phyloP scores from a whole-genome alignment of 2,797 vertebrate genomes.

The Centropyge bicolor region DNA sequence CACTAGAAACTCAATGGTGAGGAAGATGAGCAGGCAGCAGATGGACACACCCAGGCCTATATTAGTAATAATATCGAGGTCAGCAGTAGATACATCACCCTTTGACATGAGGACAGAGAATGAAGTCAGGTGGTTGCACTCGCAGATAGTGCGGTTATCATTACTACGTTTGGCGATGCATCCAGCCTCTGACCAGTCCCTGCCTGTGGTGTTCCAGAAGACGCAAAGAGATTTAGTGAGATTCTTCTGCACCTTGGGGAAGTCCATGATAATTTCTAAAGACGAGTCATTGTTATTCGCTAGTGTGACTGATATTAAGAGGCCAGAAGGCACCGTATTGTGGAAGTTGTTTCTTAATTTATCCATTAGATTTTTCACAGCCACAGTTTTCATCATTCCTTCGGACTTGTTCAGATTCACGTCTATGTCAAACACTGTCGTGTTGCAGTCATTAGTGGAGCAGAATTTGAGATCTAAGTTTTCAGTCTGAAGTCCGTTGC shows the following conservation, averaged over 20 bases:
- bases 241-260: slow-evolving; percentile 22
- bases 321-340: rapidly evolving
- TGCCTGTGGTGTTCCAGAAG: slow-evolving; percentile 72
- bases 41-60: slow-evolving; percentile 83
- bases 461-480: slow-evolving; percentile 82
- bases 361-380: slow-evolving; percentile 73
- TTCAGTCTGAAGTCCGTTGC: neutral
- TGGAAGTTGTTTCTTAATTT: slow-evolving; percentile 60
- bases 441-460: slow-evolving; percentile 41
- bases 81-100: neutral
- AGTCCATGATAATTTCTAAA: slow-evolving; percentile 71
- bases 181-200: slow-evolving; percentile 75
- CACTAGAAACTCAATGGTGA: slow-evolving; percentile 83
- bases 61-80: slow-evolving; percentile 75
- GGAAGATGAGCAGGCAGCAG: slow-evolving; percentile 80
- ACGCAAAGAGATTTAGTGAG: slow-evolving; percentile 64
- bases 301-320: slow-evolving; percentile 78
- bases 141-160: slow-evolving; percentile 63
- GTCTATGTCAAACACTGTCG: slow-evolving; percentile 52
- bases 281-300: neutral
- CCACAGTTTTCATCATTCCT: slow-evolving; percentile 75
- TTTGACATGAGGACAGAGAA: slow-evolving; percentile 86
- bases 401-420: slow-evolving; percentile 59
- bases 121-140: slow-evolving; percentile 85
- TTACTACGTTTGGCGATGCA: slow-evolving; percentile 43